Percentiles rank a stretch among this genome's conserved stretches.
Evolutionary conservation across 2,797 vertebrate species (phyloP).

Genomic region (Spheniscus humboldti): DNA sequence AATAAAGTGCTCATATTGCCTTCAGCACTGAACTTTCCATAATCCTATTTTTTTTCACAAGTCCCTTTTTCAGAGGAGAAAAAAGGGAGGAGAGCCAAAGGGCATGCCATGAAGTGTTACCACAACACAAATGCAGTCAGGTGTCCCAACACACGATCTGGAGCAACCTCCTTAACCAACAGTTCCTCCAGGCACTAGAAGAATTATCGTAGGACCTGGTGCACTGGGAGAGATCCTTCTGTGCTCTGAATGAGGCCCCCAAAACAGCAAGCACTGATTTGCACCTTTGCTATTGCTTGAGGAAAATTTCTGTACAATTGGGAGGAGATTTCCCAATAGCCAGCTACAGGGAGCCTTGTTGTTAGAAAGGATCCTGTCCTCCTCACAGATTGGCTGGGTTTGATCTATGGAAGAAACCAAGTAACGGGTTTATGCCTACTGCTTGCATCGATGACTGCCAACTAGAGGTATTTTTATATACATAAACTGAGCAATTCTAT

Average conservation of each 20-base stretch:
- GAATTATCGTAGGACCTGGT: not conserved
- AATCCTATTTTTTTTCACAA: not conserved
- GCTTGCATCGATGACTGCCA: not conserved
- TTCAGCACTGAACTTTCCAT: not conserved
- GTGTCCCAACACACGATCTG: not conserved
- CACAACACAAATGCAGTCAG: rapidly evolving
- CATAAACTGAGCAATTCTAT: not conserved
- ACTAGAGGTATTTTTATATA: not conserved
- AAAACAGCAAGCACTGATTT: not conserved
- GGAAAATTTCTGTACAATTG: not conserved
- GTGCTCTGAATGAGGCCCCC: not conserved
- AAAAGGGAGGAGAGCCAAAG: not conserved
- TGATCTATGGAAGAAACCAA: not conserved
- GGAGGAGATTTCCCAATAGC: not conserved
- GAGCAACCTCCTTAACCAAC: not conserved
- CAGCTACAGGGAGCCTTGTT: not conserved
- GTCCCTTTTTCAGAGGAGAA: not conserved
- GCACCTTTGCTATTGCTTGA: not conserved
- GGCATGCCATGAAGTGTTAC: not conserved
- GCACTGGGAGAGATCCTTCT: not conserved
- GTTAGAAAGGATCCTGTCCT: not conserved
- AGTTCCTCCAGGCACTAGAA: not conserved
- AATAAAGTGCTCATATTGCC: not conserved
- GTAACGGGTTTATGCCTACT: not conserved
- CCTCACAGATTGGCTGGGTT: not conserved